Conservation (phyloP, 1,140 invertebrate species). For the Monochamus saltuarius region DNA sequence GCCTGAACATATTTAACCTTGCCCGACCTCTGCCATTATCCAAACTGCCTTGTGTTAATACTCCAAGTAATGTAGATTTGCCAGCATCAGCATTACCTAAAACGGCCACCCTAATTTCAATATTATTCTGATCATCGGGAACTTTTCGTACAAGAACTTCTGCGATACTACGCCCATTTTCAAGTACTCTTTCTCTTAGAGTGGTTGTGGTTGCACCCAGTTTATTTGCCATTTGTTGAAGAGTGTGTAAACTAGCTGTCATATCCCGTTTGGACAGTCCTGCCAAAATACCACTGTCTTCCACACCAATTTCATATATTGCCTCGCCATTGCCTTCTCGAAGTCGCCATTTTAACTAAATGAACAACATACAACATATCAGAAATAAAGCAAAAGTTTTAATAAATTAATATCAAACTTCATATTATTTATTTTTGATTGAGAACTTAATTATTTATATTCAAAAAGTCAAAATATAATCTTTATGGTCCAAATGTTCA, state of each 20-base stretch:
- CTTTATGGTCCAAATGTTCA: no score
- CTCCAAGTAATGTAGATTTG: slow-evolving; percentile 91
- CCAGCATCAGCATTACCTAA: slow-evolving; percentile 84
- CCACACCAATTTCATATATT: slow-evolving; percentile 95
- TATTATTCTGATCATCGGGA: slow-evolving; percentile 87
- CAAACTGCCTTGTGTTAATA: slow-evolving; percentile 91
- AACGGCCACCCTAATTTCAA: slow-evolving; percentile 89
- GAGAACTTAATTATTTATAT: no score
- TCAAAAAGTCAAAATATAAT: no score
- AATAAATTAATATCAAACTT: slow-evolving; percentile 1
- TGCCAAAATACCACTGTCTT: slow-evolving; percentile 85
- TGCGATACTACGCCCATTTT: slow-evolving; percentile 62
- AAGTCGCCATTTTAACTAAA: slow-evolving; percentile 83
- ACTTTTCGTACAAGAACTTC: slow-evolving; percentile 91
- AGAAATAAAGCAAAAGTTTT: neutral
- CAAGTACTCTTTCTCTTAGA: slow-evolving; percentile 53
- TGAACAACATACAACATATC: slow-evolving; percentile 21
- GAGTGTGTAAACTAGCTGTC: slow-evolving; percentile 76
- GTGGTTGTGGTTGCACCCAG: slow-evolving; percentile 79
- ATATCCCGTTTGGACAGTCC: slow-evolving; percentile 81
- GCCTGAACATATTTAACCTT: slow-evolving; percentile 92
- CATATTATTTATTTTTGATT: neutral
- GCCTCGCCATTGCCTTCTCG: slow-evolving; percentile 89
- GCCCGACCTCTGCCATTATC: slow-evolving; percentile 95
- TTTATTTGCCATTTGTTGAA: slow-evolving; percentile 82